Conservation (phyloP, 2,797 vertebrate genomes). For the Falco biarmicus region DNA sequence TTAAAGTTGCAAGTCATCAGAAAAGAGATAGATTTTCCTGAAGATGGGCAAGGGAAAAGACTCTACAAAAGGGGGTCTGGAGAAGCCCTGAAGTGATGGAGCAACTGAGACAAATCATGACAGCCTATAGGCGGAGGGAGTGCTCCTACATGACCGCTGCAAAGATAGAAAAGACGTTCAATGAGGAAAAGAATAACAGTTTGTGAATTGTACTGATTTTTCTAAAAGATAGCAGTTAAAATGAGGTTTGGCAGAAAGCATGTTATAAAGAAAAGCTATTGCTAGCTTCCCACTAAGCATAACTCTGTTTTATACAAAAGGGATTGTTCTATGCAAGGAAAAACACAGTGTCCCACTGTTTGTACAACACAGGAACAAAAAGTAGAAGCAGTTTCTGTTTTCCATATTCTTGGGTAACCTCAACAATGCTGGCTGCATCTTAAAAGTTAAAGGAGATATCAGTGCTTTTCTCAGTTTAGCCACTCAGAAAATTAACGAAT, state of each 20-base stretch:
- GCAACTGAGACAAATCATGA: not conserved
- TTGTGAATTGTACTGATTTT: not conserved
- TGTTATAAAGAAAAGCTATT: not conserved
- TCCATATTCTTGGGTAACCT: not conserved
- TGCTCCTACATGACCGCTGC: rapidly evolving
- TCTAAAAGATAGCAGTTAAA: not conserved
- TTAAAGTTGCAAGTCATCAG: not conserved
- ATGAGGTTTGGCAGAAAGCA: not conserved
- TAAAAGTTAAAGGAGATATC: not conserved
- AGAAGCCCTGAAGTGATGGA: not conserved
- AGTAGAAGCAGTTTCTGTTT: not conserved
- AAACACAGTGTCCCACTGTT: not conserved
- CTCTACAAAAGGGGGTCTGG: not conserved
- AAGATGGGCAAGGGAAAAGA: not conserved
- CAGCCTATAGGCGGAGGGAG: not conserved
- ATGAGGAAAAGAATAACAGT: not conserved
- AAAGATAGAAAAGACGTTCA: not conserved
- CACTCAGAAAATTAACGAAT: not conserved
- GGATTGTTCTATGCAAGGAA: not conserved
- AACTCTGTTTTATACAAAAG: not conserved
- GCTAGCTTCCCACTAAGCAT: not conserved
- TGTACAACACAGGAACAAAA: not conserved
- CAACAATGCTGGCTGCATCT: not conserved
- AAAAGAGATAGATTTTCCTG: not conserved
- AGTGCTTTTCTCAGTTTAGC: not conserved